Evolutionary conservation across 2,797 vertebrate species (phyloP).

Genomic region (Ispidina picta): DNA sequence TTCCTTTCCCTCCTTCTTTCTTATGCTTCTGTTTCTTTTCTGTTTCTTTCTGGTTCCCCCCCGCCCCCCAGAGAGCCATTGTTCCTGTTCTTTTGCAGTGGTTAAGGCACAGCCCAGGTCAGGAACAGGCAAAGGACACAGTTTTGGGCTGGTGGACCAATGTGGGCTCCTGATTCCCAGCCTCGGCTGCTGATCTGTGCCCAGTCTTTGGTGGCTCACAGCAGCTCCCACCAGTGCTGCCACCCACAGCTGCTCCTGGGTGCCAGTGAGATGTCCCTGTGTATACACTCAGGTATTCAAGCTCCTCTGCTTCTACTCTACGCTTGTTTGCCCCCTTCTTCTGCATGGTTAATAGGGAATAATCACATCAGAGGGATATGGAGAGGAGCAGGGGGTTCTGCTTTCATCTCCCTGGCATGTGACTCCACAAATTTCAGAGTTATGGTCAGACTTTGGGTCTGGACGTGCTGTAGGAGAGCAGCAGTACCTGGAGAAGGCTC

Average conservation of each 20-base stretch:
- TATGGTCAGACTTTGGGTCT: background rate
- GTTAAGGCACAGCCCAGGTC: background rate
- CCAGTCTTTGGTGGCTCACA: background rate
- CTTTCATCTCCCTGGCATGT: background rate
- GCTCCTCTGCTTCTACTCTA: background rate
- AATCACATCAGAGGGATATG: background rate
- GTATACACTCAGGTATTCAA: background rate
- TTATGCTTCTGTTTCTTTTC: slow-evolving; percentile 30
- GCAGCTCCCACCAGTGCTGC: background rate
- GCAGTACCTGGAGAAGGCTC: background rate
- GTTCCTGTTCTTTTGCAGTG: background rate
- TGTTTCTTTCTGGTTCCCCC: background rate
- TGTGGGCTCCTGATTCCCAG: background rate
- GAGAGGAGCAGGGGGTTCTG: background rate
- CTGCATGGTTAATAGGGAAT: background rate
- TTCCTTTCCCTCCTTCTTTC: slow-evolving; percentile 25
- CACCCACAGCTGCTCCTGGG: background rate
- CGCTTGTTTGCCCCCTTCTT: background rate
- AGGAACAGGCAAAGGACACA: background rate
- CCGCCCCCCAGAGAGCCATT: background rate
- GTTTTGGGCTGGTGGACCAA: background rate
- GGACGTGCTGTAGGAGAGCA: background rate
- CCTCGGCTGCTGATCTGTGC: background rate
- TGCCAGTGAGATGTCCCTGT: background rate
- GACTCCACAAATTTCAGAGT: background rate